phyloP scores from a whole-genome alignment of 1,140 invertebrate species.

The Aphelenchoides besseyi region DNA sequence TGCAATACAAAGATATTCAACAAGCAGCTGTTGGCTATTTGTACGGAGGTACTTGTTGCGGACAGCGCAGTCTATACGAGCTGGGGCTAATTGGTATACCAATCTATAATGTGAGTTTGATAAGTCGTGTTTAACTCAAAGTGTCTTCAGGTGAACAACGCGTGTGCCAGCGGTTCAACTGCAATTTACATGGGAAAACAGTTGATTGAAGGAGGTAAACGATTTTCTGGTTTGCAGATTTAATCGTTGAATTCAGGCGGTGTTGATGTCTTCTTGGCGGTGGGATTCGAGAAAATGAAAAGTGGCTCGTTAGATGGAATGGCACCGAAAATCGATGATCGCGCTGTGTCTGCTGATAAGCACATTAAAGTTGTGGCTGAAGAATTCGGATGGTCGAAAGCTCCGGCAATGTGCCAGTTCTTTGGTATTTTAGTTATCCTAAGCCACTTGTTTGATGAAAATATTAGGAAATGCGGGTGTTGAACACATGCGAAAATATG shows the following conservation, averaged over 20 bases:
- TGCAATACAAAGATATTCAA: constrained; percentile 78
- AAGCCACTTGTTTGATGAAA: too few species aligned
- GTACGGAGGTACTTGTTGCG: constrained; percentile 90
- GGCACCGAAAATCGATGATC: constrained; percentile 70
- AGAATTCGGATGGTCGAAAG: constrained; percentile 70
- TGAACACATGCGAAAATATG: constrained; percentile 94
- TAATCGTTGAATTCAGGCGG: constrained; percentile 73
- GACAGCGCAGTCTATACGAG: constrained; percentile 87
- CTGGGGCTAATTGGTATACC: constrained; percentile 92
- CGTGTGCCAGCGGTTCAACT: constrained; percentile 89
- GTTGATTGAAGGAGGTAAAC: constrained; percentile 79
- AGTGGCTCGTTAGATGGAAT: constrained; percentile 77
- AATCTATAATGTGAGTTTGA: constrained; percentile 83
- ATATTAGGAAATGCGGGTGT: too few species aligned
- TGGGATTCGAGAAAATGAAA: constrained; percentile 98
- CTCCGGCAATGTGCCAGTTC: constrained; percentile 64
- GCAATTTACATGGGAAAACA: constrained; percentile 84
- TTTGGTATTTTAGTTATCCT: too few species aligned
- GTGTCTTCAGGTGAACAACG: constrained; percentile 86
- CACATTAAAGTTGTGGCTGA: constrained; percentile 83
- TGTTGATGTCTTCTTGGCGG: constrained; percentile 80
- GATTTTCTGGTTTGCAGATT: too few species aligned
- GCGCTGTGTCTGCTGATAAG: constrained; percentile 87
- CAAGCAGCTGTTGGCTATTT: constrained; percentile 90
- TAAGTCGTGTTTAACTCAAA: too few species aligned